Percentiles rank a stretch among this genome's conserved stretches.
Evolutionary conservation across 2,888 invertebrate species (phyloP).

Genomic region (Ommatoiulus sabulosus): DNA sequence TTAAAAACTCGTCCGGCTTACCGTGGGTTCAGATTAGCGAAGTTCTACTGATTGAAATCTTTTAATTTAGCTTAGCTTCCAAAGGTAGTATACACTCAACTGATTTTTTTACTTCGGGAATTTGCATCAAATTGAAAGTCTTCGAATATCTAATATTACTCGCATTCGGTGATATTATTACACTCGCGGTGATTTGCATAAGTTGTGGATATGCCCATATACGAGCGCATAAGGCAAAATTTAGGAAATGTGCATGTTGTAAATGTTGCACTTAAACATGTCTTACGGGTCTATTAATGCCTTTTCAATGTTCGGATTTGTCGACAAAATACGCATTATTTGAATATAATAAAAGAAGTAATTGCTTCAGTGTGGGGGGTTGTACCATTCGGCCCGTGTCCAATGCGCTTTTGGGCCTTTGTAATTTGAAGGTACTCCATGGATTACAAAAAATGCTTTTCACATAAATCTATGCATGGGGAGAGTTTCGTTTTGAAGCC

Average conservation of each 20-base stretch:
- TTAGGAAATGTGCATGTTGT: neutral
- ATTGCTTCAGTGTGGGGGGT: constrained; percentile 36
- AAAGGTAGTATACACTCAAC: no score
- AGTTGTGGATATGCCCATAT: no score
- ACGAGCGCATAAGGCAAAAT: no score
- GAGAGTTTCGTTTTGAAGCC: constrained; percentile 9
- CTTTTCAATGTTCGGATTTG: constrained; percentile 18
- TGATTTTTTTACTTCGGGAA: no score
- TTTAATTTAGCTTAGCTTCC: no score
- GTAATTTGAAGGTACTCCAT: constrained; percentile 19
- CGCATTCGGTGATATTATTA: no score
- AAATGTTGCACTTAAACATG: constrained; percentile 40
- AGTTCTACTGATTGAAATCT: no score
- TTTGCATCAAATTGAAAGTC: no score
- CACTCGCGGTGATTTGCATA: no score
- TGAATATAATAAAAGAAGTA: constrained; percentile 36
- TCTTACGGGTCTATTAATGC: constrained; percentile 43
- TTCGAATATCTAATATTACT: no score
- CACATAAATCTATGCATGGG: constrained; percentile 31
- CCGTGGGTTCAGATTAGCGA: no score
- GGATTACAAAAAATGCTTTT: constrained; percentile 40
- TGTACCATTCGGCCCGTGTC: neutral
- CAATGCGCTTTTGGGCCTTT: constrained; percentile 32
- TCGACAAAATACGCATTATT: constrained; percentile 43
- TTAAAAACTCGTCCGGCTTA: no score